phyloP scores from a whole-genome alignment of 2,113 vertebrate genomes.

The Himantopus leucocephalus region DNA sequence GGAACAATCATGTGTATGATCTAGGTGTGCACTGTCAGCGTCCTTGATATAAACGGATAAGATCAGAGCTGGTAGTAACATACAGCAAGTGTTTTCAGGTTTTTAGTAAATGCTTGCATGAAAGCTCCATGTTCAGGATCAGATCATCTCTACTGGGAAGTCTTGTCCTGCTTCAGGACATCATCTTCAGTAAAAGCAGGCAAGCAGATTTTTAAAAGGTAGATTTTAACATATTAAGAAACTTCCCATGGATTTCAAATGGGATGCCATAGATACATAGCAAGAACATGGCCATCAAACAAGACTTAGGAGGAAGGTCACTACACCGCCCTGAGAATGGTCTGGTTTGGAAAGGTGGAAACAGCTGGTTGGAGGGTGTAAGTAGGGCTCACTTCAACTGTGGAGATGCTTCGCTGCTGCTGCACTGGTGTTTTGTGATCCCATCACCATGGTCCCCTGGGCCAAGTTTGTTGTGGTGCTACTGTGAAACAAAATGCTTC shows the following conservation, averaged over 20 bases:
- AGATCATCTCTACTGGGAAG: not conserved
- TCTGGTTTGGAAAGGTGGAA: not conserved
- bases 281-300: not conserved
- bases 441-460: not conserved
- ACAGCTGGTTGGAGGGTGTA: not conserved
- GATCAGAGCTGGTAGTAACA: constrained; percentile 8
- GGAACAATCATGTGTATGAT: not conserved
- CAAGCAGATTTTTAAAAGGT: not conserved
- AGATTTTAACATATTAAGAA: not conserved
- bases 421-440: not conserved
- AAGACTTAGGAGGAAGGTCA: not conserved
- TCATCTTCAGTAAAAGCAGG: not conserved
- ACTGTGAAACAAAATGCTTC: not conserved
- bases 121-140: not conserved
- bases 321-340: not conserved
- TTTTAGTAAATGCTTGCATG: not conserved
- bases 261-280: not conserved
- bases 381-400: not conserved
- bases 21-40: not conserved
- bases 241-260: not conserved
- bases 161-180: not conserved
- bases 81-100: not conserved
- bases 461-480: not conserved
- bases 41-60: constrained; percentile 2
- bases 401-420: not conserved